These are phyloP conservation scores for Chondrosia reniformis DNA, from an alignment of 37 sponge, comb jelly and placozoan genomes.

Conservation along the genomic window DNA sequence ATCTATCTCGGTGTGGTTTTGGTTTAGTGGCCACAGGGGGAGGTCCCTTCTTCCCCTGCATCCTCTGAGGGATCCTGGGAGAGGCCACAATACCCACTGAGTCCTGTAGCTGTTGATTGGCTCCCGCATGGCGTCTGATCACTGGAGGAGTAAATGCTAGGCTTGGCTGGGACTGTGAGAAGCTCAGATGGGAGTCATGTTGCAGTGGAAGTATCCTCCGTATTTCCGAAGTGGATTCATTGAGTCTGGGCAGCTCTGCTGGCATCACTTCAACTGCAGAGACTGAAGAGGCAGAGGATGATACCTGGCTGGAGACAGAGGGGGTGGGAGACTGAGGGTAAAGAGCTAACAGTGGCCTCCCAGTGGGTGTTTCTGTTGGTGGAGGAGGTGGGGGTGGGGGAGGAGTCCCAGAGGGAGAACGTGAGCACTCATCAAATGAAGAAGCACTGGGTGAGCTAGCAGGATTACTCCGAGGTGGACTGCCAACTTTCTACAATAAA, in stretches of 20 bases:
- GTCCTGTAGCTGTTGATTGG: not conserved
- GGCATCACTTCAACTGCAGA: not conserved
- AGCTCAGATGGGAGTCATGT: not conserved
- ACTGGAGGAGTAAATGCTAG: not conserved
- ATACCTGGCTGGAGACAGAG: not conserved
- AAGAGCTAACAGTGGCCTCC: not conserved
- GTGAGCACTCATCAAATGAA: no score
- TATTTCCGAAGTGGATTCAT: not conserved
- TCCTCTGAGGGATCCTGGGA: not conserved
- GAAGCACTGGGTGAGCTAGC: no score
- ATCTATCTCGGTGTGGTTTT: not conserved
- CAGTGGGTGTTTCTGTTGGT: not conserved
- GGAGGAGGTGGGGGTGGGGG: conserved; percentile 7
- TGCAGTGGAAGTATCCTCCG: not conserved
- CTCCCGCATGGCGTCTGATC: not conserved
- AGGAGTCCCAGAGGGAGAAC: no score
- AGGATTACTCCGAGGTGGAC: no score
- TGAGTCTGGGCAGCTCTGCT: not conserved
- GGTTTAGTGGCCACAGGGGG: conserved; percentile 14
- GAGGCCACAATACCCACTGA: conserved; percentile 8
- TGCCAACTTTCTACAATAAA: no score
- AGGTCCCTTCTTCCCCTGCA: no score
- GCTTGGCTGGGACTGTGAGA: not conserved
- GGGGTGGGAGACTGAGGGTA: not conserved
- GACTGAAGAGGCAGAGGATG: not conserved